Conservation (phyloP, 2,888 invertebrate genomes). For the Prosapia bicincta region DNA sequence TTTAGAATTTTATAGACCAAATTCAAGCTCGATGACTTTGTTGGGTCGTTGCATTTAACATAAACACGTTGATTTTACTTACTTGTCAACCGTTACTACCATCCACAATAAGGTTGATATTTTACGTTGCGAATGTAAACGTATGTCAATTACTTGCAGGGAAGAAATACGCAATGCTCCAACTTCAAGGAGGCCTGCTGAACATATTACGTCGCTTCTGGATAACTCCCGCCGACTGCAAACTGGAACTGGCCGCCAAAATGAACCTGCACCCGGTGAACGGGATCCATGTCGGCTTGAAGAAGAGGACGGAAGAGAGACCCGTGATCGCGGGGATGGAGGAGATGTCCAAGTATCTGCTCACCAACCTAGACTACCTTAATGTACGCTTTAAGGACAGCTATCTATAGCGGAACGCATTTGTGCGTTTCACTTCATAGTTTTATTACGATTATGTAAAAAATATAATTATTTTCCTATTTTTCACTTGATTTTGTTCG, state of each 20-base stretch:
- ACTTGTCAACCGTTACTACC: no score
- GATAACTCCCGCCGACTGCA: not conserved
- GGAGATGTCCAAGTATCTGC: not conserved
- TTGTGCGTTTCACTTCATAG: no score
- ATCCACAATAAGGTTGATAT: no score
- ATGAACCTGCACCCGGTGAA: not conserved
- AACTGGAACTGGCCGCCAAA: not conserved
- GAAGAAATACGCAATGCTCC: not conserved
- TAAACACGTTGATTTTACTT: no score
- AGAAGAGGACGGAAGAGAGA: not conserved
- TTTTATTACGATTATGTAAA: no score
- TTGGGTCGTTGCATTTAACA: no score
- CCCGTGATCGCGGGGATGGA: not conserved
- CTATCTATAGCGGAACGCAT: not conserved
- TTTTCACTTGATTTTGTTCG: no score
- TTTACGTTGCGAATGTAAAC: no score
- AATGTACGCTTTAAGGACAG: not conserved
- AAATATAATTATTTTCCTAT: no score
- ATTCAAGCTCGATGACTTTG: no score
- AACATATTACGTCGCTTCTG: not conserved
- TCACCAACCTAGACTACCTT: not conserved
- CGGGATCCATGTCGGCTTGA: not conserved
- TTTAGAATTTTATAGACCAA: no score
- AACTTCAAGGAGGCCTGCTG: not conserved
- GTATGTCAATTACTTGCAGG: no score